Conservation (phyloP, 2,888 invertebrate species). For the Caenorhabditis sp. region DNA sequence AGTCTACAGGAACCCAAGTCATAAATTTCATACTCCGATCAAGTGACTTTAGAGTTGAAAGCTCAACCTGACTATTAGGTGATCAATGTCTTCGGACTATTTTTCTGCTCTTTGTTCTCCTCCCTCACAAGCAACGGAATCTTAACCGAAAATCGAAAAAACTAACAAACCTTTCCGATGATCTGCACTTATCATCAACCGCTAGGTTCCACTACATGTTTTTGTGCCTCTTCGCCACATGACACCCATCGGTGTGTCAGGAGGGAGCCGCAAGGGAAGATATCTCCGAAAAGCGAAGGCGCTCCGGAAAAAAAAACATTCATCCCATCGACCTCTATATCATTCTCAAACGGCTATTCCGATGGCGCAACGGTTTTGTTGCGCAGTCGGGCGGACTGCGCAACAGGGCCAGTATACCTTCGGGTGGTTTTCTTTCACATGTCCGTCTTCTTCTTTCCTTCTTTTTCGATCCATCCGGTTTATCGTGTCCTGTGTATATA, state of each 20-base stretch:
- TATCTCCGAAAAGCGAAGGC: background rate
- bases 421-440: constrained; percentile 30
- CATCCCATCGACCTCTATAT: background rate
- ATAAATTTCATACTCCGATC: background rate
- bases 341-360: background rate
- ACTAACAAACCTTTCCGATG: constrained; percentile 16
- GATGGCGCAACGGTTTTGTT: constrained; percentile 48
- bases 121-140: constrained; percentile 20
- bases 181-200: constrained; percentile 59
- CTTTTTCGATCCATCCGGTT: constrained; percentile 58
- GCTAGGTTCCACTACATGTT: constrained; percentile 42
- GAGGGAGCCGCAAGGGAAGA: constrained; percentile 30
- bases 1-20: too few species aligned
- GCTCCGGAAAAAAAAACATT: constrained; percentile 11
- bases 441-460: constrained; percentile 39
- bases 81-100: constrained; percentile 11
- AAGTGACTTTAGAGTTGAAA: background rate
- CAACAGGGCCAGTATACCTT: constrained; percentile 38
- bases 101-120: constrained; percentile 19
- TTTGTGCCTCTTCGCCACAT: constrained; percentile 43
- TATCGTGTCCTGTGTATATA: constrained; percentile 58
- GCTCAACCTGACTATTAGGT: background rate
- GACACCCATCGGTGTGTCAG: constrained; percentile 51
- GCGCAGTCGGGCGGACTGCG: constrained; percentile 35
- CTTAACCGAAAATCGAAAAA: constrained; percentile 16